Percentiles rank a stretch among this genome's conserved stretches.
Conservation (phyloP, 92 coral and sea anemone genomes). For the Epizoanthus illoricatus region DNA sequence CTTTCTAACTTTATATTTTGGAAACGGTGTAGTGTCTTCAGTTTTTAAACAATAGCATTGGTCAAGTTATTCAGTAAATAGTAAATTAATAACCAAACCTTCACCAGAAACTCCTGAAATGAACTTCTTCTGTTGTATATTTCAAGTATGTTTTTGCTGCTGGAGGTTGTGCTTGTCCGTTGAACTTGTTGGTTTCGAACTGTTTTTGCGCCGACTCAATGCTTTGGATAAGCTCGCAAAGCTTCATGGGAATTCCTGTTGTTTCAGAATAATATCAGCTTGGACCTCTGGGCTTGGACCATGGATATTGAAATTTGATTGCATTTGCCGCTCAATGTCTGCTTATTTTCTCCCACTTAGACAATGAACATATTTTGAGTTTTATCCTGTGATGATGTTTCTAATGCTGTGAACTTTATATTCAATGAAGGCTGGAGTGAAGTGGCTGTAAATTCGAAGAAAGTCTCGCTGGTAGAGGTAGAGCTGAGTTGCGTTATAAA, state of each 20-base stretch:
- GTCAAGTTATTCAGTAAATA: background rate
- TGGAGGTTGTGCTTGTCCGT: background rate
- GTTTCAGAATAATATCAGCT: background rate
- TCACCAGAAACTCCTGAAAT: background rate
- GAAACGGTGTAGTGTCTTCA: background rate
- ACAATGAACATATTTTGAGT: background rate
- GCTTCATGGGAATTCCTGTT: constrained; percentile 33
- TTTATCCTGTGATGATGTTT: background rate
- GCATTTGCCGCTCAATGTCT: background rate
- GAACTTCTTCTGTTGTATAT: no score
- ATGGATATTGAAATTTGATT: background rate
- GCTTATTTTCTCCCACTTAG: background rate
- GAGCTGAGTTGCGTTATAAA: no score
- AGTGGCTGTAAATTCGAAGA: background rate
- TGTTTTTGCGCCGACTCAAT: constrained; percentile 5
- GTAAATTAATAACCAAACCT: background rate
- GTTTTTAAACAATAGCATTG: background rate
- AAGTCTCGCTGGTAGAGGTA: background rate
- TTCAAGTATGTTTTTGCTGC: background rate
- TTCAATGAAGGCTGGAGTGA: constrained; percentile 6
- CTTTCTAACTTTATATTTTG: no score
- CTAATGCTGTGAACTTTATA: background rate
- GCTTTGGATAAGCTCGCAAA: constrained; percentile 2
- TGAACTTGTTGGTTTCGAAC: background rate
- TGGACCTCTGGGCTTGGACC: background rate